Percentiles rank a stretch among this genome's conserved stretches.
phyloP scores from a whole-genome alignment of 2,797 vertebrate genomes.

The Morelia viridis region DNA sequence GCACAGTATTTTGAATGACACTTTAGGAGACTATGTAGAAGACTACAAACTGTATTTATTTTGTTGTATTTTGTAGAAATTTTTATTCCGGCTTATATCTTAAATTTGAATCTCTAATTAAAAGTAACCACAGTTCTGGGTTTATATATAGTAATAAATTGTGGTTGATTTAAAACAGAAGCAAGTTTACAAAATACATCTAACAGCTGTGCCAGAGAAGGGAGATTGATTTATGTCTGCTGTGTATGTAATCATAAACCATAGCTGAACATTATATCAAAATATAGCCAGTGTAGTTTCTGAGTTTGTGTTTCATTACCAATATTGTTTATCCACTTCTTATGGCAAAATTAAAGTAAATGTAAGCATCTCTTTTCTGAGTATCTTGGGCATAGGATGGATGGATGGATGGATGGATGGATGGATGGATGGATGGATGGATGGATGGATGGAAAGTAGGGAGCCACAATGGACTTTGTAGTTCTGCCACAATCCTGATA shows the following conservation, averaged over 20 bases:
- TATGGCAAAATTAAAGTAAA: not conserved
- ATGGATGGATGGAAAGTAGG: not conserved
- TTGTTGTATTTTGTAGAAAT: not conserved
- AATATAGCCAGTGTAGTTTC: not conserved
- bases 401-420: not conserved
- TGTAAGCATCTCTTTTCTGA: not conserved
- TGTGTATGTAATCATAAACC: not conserved
- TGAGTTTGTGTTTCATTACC: not conserved
- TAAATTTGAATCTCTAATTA: not conserved
- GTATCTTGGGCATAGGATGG: not conserved
- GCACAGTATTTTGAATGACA: not conserved
- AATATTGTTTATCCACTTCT: not conserved
- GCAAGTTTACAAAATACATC: not conserved
- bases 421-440: not conserved
- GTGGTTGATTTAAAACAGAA: not conserved
- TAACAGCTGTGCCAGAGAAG: not conserved
- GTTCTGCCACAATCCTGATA: not conserved
- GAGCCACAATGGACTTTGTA: not conserved
- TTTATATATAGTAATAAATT: not conserved
- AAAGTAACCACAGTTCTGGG: not conserved
- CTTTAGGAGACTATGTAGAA: not conserved
- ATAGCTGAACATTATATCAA: not conserved
- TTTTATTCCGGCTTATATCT: not conserved
- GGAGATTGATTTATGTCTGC: not conserved
- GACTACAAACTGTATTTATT: not conserved